Evolutionary conservation across 2,113 vertebrate species (phyloP).

Genomic region (Ranitomeya imitator): DNA sequence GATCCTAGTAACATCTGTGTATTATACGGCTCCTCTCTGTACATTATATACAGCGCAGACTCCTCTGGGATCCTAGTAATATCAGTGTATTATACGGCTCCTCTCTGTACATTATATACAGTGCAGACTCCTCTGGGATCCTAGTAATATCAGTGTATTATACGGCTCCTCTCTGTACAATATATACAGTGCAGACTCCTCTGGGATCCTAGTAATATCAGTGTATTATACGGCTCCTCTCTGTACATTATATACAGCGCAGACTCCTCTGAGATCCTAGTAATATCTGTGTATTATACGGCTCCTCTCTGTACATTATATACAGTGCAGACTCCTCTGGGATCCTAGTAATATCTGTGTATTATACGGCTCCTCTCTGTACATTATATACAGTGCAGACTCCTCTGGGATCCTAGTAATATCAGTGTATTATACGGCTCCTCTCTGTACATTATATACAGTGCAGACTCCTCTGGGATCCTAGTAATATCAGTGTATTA

Average conservation of each 20-base stretch:
- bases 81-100: background rate
- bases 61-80: background rate
- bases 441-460: slow-evolving; percentile 10
- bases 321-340: too few species aligned
- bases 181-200: too few species aligned
- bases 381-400: too few species aligned
- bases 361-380: background rate
- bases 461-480: background rate
- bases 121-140: background rate
- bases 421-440: background rate
- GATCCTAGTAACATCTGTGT: slow-evolving; percentile 14
- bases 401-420: background rate
- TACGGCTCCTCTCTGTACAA: background rate
- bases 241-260: background rate
- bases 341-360: slow-evolving; percentile 18
- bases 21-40: background rate
- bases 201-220: slow-evolving; percentile 6
- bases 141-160: slow-evolving; percentile 17
- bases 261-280: background rate
- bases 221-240: background rate
- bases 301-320: background rate
- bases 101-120: slow-evolving; percentile 7
- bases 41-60: too few species aligned
- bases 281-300: background rate
- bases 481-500: slow-evolving; percentile 17